Conservation (phyloP, 2,113 vertebrate genomes). For the Chamaea fasciata region DNA sequence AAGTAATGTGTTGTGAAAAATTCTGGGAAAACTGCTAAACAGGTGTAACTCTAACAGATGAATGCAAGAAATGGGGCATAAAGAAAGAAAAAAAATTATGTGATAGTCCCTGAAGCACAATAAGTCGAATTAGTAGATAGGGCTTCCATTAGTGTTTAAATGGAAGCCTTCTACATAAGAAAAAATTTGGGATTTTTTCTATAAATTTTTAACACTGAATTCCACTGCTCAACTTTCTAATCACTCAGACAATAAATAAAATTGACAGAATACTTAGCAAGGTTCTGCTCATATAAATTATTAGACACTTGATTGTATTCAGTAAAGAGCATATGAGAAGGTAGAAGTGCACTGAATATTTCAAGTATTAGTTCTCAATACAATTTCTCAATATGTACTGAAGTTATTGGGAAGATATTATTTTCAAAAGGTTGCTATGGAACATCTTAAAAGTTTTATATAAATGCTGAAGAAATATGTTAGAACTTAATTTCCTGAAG, state of each 20-base stretch:
- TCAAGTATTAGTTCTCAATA: not conserved
- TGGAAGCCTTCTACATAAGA: not conserved
- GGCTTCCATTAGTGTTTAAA: not conserved
- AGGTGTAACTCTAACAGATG: not conserved
- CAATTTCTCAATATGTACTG: not conserved
- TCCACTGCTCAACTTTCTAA: not conserved
- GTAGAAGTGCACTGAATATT: not conserved
- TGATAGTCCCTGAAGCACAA: not conserved
- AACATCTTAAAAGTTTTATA: not conserved
- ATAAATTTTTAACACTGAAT: not conserved
- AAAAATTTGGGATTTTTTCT: not conserved
- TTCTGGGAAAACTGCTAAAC: not conserved
- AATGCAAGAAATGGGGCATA: fast-evolving
- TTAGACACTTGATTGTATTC: not conserved
- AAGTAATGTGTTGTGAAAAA: not conserved
- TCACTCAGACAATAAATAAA: not conserved
- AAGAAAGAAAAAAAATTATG: not conserved
- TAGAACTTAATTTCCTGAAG: not conserved
- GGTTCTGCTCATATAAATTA: not conserved
- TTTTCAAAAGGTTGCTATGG: not conserved
- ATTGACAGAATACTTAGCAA: not conserved
- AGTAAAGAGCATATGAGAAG: not conserved
- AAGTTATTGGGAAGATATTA: not conserved
- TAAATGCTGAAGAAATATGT: not conserved
- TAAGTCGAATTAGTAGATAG: not conserved